phyloP scores from a whole-genome alignment of 2,113 vertebrate genomes.

The Polypterus bichir region DNA sequence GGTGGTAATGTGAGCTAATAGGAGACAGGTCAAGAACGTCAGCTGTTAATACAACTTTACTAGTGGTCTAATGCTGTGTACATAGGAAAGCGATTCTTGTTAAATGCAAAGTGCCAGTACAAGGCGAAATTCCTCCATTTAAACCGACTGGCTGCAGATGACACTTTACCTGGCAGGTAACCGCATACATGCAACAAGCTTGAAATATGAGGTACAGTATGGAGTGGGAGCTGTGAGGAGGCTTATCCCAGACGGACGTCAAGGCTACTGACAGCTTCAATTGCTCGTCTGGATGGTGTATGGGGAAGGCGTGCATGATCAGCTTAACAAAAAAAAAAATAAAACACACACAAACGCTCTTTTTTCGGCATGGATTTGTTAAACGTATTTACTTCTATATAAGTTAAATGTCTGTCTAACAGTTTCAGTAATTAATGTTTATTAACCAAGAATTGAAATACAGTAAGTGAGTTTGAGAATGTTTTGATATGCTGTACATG shows the following conservation, averaged over 20 bases:
- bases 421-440: too few relatives aligned
- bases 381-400: too few relatives aligned
- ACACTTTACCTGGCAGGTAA: conserved; percentile 3
- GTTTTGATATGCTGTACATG: too few relatives aligned
- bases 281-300: too few relatives aligned
- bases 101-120: conserved; percentile 37
- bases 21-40: conserved; percentile 58
- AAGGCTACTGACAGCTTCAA: too few relatives aligned
- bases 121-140: conserved; percentile 18
- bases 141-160: not conserved
- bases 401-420: too few relatives aligned
- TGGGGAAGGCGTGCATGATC: too few relatives aligned
- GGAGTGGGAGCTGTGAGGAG: conserved; percentile 5
- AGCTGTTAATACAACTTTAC: conserved; percentile 53
- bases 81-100: conserved; percentile 21
- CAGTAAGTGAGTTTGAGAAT: too few relatives aligned
- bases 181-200: conserved; percentile 18
- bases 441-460: too few relatives aligned
- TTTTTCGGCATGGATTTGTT: too few relatives aligned
- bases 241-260: not conserved
- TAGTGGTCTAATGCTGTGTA: conserved; percentile 25
- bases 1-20: conserved; percentile 69
- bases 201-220: conserved; percentile 1
- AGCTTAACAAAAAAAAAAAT: too few relatives aligned
- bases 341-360: too few relatives aligned